phyloP scores from a whole-genome alignment of 2,888 invertebrate species.

The Tetragonula carbonaria region DNA sequence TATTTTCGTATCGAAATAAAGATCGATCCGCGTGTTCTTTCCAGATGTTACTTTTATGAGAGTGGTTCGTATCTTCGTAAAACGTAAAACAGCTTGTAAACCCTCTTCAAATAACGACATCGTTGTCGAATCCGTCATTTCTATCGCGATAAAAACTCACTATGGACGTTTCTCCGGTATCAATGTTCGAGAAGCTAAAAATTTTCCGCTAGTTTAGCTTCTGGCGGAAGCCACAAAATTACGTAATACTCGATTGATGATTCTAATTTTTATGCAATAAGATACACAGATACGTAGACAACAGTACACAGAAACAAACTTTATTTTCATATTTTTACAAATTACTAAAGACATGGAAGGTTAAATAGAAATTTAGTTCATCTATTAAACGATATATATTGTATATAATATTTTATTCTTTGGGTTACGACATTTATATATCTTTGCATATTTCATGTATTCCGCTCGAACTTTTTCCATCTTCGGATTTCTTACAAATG shows the following conservation, averaged over 20 bases:
- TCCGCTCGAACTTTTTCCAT: too few relatives aligned
- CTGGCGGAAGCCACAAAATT: background rate
- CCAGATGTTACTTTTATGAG: background rate
- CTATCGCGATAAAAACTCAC: constrained; percentile 4
- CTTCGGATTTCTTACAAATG: too few relatives aligned
- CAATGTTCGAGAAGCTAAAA: background rate
- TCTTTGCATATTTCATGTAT: too few relatives aligned
- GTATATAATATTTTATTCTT: too few relatives aligned
- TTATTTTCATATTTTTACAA: too few relatives aligned
- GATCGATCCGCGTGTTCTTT: background rate
- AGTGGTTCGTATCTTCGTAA: background rate
- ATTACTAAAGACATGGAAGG: too few relatives aligned
- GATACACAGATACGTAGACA: too few relatives aligned
- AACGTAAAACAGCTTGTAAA: background rate
- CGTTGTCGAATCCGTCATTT: background rate
- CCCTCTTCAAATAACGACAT: background rate
- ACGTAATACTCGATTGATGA: background rate
- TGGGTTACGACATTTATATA: too few relatives aligned
- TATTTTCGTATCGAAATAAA: background rate
- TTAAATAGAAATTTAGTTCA: too few relatives aligned
- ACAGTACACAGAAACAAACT: too few relatives aligned
- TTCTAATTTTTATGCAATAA: background rate
- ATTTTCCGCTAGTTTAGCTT: background rate
- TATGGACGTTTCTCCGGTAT: background rate
- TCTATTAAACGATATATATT: too few relatives aligned